Conservation (phyloP, 2,888 invertebrate genomes). For the Arge pagana region DNA sequence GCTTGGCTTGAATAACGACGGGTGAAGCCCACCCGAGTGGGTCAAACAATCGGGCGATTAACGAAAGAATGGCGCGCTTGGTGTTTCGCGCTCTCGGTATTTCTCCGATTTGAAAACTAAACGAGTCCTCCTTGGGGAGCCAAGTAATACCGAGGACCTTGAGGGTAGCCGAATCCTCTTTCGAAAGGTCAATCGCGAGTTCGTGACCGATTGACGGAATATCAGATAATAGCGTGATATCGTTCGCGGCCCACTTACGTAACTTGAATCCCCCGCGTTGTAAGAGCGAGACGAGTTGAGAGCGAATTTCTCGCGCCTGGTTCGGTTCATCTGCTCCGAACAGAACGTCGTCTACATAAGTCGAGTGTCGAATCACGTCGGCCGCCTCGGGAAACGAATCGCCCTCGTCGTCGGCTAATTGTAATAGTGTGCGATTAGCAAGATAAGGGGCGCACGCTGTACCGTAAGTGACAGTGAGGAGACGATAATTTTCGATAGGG, state of each 20-base stretch:
- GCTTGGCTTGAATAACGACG: constrained; percentile 26
- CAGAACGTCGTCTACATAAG: constrained; percentile 17
- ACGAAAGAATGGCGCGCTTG: constrained; percentile 24
- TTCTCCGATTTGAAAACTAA: neutral
- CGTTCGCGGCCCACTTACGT: constrained; percentile 18
- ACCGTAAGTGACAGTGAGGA: constrained; percentile 26
- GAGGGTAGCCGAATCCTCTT: neutral
- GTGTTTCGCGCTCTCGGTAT: neutral
- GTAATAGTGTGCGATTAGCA: constrained; percentile 9
- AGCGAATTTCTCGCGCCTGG: neutral
- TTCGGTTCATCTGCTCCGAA: constrained; percentile 1
- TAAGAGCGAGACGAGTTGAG: constrained; percentile 5
- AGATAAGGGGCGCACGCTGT: constrained; percentile 14
- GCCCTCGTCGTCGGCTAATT: constrained; percentile 21
- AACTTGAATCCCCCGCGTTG: constrained; percentile 15
- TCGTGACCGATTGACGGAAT: neutral
- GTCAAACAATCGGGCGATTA: constrained; percentile 28
- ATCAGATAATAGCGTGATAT: neutral
- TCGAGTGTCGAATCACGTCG: neutral
- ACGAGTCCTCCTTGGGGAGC: constrained; percentile 1
- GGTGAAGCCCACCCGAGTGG: constrained; percentile 29
- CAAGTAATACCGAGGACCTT: constrained; percentile 1
- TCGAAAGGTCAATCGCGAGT: neutral
- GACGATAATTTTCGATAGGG: constrained; percentile 14
- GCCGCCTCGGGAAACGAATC: constrained; percentile 4